These are phyloP conservation scores for Dasypus novemcinctus DNA, from an alignment of 2,113 vertebrate genomes.

Conservation along the genomic window DNA sequence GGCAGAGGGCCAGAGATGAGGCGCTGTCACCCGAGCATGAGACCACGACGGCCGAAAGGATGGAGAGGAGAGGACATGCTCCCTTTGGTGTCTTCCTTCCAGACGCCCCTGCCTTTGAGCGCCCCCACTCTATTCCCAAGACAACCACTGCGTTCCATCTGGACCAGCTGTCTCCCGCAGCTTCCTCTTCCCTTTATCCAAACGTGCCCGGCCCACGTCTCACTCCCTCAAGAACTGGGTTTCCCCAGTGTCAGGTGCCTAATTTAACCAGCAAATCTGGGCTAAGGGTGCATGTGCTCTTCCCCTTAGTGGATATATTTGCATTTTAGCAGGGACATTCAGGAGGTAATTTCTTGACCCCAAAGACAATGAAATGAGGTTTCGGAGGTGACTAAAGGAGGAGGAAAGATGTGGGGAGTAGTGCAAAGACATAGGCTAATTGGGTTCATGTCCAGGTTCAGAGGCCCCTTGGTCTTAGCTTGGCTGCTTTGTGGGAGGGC, in stretches of 20 bases:
- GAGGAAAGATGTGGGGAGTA: background rate
- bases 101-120: background rate
- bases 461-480: background rate
- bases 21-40: background rate
- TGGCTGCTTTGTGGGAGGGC: background rate
- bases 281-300: background rate
- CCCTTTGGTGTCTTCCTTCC: background rate
- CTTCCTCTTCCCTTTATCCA: background rate
- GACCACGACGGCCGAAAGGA: background rate
- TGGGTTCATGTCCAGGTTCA: background rate
- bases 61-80: background rate
- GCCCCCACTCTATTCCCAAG: background rate
- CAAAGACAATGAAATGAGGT: background rate
- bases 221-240: background rate
- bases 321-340: conserved; percentile 15
- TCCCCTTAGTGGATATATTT: background rate
- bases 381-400: background rate
- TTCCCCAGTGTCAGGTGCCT: background rate
- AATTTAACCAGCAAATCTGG: background rate
- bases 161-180: background rate
- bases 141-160: background rate
- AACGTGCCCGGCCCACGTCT: background rate
- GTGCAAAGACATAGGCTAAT: background rate
- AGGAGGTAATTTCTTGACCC: background rate
- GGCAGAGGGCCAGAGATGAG: background rate